phyloP scores from a whole-genome alignment of 2,113 vertebrate genomes.

The Callaeas wilsoni region DNA sequence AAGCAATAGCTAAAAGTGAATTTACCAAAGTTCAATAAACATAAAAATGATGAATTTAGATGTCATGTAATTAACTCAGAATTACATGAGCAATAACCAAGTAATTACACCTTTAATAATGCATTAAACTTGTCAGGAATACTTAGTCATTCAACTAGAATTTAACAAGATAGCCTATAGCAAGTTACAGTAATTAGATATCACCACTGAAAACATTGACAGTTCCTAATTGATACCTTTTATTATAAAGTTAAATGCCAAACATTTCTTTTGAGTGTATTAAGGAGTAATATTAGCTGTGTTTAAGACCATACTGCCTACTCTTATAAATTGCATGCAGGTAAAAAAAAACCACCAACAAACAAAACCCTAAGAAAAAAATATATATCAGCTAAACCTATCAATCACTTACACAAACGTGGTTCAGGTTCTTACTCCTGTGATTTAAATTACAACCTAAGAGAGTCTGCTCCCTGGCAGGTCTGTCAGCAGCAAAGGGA shows the following conservation, averaged over 20 bases:
- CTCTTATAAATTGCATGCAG: slow-evolving; percentile 26
- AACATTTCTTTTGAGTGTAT: slow-evolving; percentile 69
- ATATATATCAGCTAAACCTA: neutral
- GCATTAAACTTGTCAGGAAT: slow-evolving; percentile 80
- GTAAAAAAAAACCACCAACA: neutral
- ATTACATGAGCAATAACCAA: slow-evolving; percentile 79
- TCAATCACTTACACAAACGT: slow-evolving; percentile 38
- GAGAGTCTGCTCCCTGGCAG: neutral
- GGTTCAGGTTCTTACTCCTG: slow-evolving; percentile 28
- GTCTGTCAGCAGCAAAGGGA: neutral
- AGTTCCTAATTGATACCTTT: slow-evolving; percentile 78
- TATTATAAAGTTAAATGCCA: slow-evolving; percentile 75
- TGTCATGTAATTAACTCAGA: slow-evolving; percentile 79
- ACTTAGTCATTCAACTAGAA: slow-evolving; percentile 78
- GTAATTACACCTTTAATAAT: slow-evolving; percentile 83
- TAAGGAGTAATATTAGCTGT: slow-evolving; percentile 58
- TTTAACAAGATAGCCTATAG: slow-evolving; percentile 80
- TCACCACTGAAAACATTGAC: slow-evolving; percentile 77
- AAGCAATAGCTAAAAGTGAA: slow-evolving; percentile 68
- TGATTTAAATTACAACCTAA: slow-evolving; percentile 45
- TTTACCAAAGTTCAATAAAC: slow-evolving; percentile 79
- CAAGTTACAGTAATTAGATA: slow-evolving; percentile 79
- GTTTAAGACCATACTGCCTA: slow-evolving; percentile 50
- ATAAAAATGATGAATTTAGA: slow-evolving; percentile 82
- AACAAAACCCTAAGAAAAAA: neutral